phyloP scores from a whole-genome alignment of 2,888 invertebrate species.

The Athalia rosae region DNA sequence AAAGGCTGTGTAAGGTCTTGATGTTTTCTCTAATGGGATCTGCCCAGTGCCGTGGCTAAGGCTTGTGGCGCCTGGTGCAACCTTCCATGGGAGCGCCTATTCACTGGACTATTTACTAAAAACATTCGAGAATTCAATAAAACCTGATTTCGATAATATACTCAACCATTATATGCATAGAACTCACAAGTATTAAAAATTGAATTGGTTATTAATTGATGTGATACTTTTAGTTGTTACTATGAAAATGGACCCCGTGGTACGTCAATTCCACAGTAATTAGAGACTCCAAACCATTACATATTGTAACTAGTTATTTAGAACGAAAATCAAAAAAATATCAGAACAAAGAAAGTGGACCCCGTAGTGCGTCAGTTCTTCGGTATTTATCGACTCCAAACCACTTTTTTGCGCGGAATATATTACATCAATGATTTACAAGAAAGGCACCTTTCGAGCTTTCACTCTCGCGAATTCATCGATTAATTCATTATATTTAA shows the following conservation, averaged over 20 bases:
- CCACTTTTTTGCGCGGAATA: not conserved
- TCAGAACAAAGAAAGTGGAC: not conserved
- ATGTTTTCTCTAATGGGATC: conserved; percentile 49
- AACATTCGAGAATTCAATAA: too few species aligned
- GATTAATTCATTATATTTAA: not conserved
- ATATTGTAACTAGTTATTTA: conserved; percentile 1
- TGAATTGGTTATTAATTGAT: too few species aligned
- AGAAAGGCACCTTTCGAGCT: not conserved
- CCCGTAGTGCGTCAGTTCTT: conserved; percentile 3
- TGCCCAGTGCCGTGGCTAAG: conserved; percentile 44
- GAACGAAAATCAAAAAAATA: not conserved
- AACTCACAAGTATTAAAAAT: too few species aligned
- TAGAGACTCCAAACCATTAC: conserved; percentile 8
- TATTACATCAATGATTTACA: not conserved
- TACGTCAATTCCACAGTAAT: conserved; percentile 8
- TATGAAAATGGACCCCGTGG: not conserved
- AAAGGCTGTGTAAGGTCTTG: conserved; percentile 55
- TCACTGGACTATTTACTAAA: too few species aligned
- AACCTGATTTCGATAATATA: too few species aligned
- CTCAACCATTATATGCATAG: too few species aligned
- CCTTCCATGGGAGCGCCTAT: too few species aligned
- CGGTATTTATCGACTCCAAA: conserved; percentile 4
- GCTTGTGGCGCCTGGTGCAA: too few species aligned
- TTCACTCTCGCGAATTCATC: not conserved
- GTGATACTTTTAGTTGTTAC: too few species aligned